Evolutionary conservation across 2,797 vertebrate genomes (phyloP), one percentile per base, ranked within the genome.

Genomic region (Gouania willdenowi): DNA sequence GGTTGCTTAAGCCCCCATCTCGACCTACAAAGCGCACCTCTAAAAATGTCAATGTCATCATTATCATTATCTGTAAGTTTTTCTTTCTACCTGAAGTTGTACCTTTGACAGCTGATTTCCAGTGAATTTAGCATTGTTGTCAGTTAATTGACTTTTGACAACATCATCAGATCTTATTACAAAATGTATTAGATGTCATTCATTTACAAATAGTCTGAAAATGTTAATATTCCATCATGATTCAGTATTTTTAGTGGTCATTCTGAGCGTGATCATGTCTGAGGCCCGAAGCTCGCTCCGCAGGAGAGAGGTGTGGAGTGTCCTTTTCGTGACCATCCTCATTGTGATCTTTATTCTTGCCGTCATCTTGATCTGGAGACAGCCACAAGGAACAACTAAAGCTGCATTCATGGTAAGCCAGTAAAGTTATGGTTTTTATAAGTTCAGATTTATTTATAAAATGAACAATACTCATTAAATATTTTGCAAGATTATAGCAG

Each of bases 321-420:
- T 84, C n/a, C 7, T 75, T 5, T 65, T 89, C 13, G 65, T 58
- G 31, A 30, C 62, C n/a, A n/a, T 72, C 37, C 46, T 90, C 11
- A 5, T 40, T 28, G 55, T 86, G 25, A 61, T 71, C 5, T 50
- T 88, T 35, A 6, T 41, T 6, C 52, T 85, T 15, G 35, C 64
- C 2, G 35, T 89, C 19, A 5, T 56, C 9, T 35, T 91, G 47
- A 62, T 91, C 67, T 87, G 89, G 88, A 85, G 76, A 51, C 91
- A 91, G 43, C 90, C 90, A 2, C 87, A 90, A 77, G 89, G 52
- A 61, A 16, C 0, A 15, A 50, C 60, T 15, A 83, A 71, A 61
- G 82, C 87, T 5, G 30, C 84, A 32, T 93, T 92, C 61, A 86
- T 64, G 90, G 90, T 92, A 66, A 86, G 78, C 3, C 12, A 1